Base-by-base conservation (phyloP, 2,113 vertebrate species). In the Gopherus flavomarginatus region DNA sequence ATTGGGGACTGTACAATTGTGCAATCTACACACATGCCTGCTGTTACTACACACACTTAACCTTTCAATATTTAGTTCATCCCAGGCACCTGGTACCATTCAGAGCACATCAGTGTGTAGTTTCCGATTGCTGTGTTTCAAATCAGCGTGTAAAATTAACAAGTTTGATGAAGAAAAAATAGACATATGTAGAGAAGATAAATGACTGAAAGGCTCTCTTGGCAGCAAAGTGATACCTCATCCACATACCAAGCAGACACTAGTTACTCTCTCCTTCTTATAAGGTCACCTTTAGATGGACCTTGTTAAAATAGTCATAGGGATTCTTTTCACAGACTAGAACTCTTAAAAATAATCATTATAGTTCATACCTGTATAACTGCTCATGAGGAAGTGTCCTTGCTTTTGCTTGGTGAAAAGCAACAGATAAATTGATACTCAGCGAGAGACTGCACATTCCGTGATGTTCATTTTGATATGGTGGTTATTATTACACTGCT, bases 101-200 rank as follows among this genome's bases (percentile, higher is more conserved):
- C 50, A 85, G 57, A 81, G 8, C 10, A 10, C 78, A 79, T 79
- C 65, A 88, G 53, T 54, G 4, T 42, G 29, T 80, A 19, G 78
- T 90, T 95, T 62, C 59, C n/a, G 81, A 83, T 42, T 13, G 6
- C 90, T 93, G 88, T 86, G 24, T 91, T 95, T 87, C 38, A 26
- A 8, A 62, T 90, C 13, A 56, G 2, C 38, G 87, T 91, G 77
- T 94, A 38, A 13, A 94, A 95, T 89, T 38, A 84, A 31, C 42
- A 42, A 26, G n/a, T 22, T 72, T 72, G 2, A 65, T 50, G 14
- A 87, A 49, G 19, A 13, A 86, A 89, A 56, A 62, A 65, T 2
- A 4, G 3, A 65, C 57, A 9, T 78, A 4, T 44, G 54, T 89
- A 87, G 81, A 88, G 49, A 31, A 83, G 31, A 86, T 19, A 35